Evolutionary conservation across 2,113 vertebrate species (phyloP), one percentile per base, ranked within the genome.

Genomic region (Strix aluco): DNA sequence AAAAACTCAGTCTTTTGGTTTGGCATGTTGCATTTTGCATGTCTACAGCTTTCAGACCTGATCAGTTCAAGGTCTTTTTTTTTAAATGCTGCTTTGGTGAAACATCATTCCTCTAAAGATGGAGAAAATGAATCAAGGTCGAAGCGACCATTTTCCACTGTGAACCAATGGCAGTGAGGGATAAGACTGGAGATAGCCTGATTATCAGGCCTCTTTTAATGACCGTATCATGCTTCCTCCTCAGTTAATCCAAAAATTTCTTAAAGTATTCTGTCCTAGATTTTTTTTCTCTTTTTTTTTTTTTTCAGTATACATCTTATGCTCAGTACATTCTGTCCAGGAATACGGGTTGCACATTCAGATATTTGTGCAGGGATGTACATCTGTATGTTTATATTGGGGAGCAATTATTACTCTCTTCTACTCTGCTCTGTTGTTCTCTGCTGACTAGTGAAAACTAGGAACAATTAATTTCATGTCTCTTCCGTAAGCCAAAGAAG

Each of bases 391-490:
- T 90, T 96, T 75, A 16, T 72, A 72, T 8, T 38, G 17, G 44
- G 51, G 66, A 88, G 54, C 66, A 92, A 85, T 80, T 91, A 91
- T 89, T 73, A 52, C 51, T 91, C 29, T 91, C 89, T 91, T 79
- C 62, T 90, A 54, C 38, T 23, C 52, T 58, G 34, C 32, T 75
- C 73, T 89, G 66, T 88, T 96, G 52, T 91, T 71, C 84, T 95
- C 44, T 82, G 66, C 67, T 82, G 62, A 88, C 83, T 17, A 91
- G 57, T 82, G 75, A 94, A 95, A 96, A 92, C 67, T 83, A 27
- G 1, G 86, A 95, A 96, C 84, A 95, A 95, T 97, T 97, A 94
- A 94, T 96, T 97, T 94, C 55, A 73, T 94, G 94, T 97, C 69
- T 92, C 46, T 93, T 95, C 93, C 23, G 4, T 77, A 96, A 90